These are phyloP conservation scores for Tricholaema leucomelas DNA, from an alignment of 2,113 vertebrate genomes.

Conservation along the genomic window DNA sequence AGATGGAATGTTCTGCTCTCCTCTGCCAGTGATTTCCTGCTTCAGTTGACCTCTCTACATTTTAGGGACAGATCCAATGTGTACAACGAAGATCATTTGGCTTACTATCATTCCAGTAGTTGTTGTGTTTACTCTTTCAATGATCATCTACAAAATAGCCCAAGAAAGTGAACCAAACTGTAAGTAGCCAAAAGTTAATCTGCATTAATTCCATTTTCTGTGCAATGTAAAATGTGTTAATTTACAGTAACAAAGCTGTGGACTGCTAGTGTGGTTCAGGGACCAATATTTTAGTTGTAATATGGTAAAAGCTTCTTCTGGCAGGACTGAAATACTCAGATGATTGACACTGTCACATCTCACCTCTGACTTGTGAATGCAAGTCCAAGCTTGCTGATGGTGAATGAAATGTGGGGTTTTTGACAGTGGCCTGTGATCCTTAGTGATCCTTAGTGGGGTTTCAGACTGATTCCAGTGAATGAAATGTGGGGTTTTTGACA, in stretches of 20 bases:
- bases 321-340: neutral
- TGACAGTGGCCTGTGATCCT: too few species aligned
- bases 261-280: neutral
- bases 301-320: neutral
- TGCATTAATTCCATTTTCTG: neutral
- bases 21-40: neutral
- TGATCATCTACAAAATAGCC: conserved; percentile 61
- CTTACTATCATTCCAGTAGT: conserved; percentile 68
- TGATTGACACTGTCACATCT: neutral
- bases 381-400: neutral
- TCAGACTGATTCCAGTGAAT: too few species aligned
- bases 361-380: neutral
- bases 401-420: neutral
- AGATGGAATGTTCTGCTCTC: neutral
- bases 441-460: too few species aligned
- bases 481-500: too few species aligned
- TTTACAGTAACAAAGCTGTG: neutral
- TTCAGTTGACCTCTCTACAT: conserved; percentile 18
- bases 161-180: conserved; percentile 54
- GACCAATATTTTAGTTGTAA: neutral
- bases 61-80: conserved; percentile 66
- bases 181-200: conserved; percentile 56
- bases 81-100: conserved; percentile 68
- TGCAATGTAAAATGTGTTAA: neutral
- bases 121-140: conserved; percentile 55